phyloP scores from a whole-genome alignment of 2,888 invertebrate genomes.

The Eupithecia subfuscata region DNA sequence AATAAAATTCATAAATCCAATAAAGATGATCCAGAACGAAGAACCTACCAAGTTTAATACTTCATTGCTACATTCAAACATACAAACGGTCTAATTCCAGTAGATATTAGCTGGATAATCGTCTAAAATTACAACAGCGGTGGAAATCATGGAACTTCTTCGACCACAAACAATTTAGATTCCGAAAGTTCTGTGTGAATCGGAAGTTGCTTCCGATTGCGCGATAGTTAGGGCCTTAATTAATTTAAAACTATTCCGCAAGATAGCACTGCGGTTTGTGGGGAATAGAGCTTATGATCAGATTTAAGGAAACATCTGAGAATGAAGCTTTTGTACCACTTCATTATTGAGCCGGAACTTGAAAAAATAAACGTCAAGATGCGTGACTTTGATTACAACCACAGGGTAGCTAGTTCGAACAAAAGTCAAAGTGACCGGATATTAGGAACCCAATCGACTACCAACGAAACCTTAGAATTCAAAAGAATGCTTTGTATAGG shows the following conservation, averaged over 20 bases:
- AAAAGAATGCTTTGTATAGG: too few relatives aligned
- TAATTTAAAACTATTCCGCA: slow-evolving; percentile 29
- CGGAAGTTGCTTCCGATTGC: slow-evolving; percentile 28
- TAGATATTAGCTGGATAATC: not conserved
- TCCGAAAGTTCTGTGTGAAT: slow-evolving; percentile 38
- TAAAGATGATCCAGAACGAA: too few relatives aligned
- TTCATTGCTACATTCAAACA: not conserved
- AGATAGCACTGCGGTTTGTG: slow-evolving; percentile 13
- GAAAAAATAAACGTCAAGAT: too few relatives aligned
- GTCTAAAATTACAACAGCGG: slow-evolving; percentile 19
- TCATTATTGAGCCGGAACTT: too few relatives aligned
- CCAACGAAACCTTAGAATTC: too few relatives aligned
- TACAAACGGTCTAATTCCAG: not conserved
- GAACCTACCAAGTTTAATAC: too few relatives aligned
- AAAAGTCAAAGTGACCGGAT: too few relatives aligned
- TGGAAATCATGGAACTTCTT: slow-evolving; percentile 32
- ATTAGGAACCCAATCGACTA: too few relatives aligned
- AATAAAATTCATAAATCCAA: too few relatives aligned
- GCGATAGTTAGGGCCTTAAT: slow-evolving; percentile 24
- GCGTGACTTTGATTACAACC: too few relatives aligned
- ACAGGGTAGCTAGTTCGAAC: too few relatives aligned
- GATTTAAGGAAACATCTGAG: not conserved
- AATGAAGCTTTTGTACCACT: not conserved
- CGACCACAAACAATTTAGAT: slow-evolving; percentile 40
- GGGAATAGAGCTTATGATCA: slow-evolving; percentile 4